Conservation (phyloP, 2,113 vertebrate genomes). For the Cyanistes caeruleus region DNA sequence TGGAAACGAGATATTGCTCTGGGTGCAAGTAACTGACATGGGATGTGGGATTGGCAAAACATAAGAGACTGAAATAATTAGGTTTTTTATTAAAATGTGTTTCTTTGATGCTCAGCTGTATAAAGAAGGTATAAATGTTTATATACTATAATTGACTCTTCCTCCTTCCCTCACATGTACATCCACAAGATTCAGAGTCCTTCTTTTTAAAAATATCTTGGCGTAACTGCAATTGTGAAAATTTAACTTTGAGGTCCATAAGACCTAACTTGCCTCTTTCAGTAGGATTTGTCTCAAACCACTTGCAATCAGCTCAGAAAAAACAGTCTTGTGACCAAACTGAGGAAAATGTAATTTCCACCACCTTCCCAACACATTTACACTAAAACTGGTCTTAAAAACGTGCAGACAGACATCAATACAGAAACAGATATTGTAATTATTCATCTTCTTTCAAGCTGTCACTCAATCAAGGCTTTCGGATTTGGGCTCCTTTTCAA, state of each 20-base stretch:
- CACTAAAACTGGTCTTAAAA: neutral
- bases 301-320: neutral
- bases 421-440: neutral
- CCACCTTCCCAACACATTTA: neutral
- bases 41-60: slow-evolving; percentile 12
- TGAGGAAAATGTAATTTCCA: neutral
- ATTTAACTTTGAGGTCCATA: neutral
- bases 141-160: neutral
- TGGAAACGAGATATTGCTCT: slow-evolving; percentile 62
- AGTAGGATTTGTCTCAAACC: neutral
- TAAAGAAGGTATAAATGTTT: slow-evolving; percentile 7
- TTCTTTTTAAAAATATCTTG: neutral
- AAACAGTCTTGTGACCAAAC: rapidly evolving
- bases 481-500: neutral
- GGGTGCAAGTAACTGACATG: slow-evolving; percentile 37
- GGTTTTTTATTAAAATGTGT: slow-evolving; percentile 43
- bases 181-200: neutral
- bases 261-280: too few species aligned
- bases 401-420: neutral
- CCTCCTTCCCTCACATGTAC: neutral
- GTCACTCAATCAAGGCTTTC: neutral
- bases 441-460: neutral
- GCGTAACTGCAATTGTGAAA: rapidly evolving
- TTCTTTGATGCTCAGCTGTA: slow-evolving; percentile 8
- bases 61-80: slow-evolving; percentile 42